Percentiles rank a stretch among this genome's conserved stretches.
phyloP scores from a whole-genome alignment of 2,113 vertebrate species.

The Rhabdomys dilectus region DNA sequence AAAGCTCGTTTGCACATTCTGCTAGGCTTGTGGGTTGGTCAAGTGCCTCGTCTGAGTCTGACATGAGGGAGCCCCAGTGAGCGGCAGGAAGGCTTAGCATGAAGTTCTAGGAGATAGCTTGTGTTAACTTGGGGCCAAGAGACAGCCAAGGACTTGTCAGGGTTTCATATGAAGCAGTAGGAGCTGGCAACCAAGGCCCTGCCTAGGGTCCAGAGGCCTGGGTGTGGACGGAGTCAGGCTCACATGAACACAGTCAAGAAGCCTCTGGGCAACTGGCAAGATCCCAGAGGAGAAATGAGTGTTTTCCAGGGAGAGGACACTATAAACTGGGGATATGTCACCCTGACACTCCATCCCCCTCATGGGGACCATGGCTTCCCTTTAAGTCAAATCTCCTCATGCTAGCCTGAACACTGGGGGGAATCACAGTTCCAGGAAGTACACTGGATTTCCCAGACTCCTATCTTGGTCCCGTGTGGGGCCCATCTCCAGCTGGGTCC shows the following conservation, averaged over 20 bases:
- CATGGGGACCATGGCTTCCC: fast-evolving
- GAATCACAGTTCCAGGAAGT: fast-evolving
- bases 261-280: fast-evolving
- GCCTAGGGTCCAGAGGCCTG: fast-evolving
- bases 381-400: fast-evolving
- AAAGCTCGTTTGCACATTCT: not conserved
- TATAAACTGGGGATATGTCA: fast-evolving
- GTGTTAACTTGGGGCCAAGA: not conserved
- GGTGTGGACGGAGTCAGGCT: not conserved
- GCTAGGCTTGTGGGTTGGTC: fast-evolving
- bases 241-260: fast-evolving
- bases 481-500: no score
- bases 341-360: not conserved
- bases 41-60: not conserved
- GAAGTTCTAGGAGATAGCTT: not conserved
- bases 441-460: fast-evolving
- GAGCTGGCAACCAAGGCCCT: fast-evolving
- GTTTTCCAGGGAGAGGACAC: not conserved
- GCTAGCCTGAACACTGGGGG: not conserved
- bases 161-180: not conserved
- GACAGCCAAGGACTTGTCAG: not conserved
- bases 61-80: fast-evolving
- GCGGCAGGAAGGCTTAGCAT: no score
- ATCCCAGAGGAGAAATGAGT: fast-evolving
- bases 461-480: fast-evolving